These are phyloP conservation scores for Pimephales promelas DNA, from an alignment of 2,113 vertebrate genomes.

Conservation along the genomic window DNA sequence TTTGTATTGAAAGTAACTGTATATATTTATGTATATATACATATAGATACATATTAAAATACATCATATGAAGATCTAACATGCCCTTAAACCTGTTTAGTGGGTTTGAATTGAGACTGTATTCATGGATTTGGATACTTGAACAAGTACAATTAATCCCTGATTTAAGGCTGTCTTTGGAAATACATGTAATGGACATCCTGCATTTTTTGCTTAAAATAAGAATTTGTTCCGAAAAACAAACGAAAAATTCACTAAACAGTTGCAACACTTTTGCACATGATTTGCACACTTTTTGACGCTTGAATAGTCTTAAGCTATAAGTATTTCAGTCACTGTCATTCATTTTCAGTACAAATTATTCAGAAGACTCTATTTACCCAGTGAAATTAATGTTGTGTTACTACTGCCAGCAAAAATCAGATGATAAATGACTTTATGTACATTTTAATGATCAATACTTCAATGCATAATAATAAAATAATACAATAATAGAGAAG, in stretches of 20 bases:
- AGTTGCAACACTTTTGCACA: constrained; percentile 15
- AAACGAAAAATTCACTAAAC: constrained; percentile 1
- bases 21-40: constrained; percentile 65
- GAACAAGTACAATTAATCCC: constrained; percentile 42
- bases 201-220: constrained; percentile 15
- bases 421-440: neutral
- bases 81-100: constrained; percentile 58
- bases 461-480: neutral
- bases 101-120: constrained; percentile 56
- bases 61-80: constrained; percentile 65
- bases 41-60: constrained; percentile 71
- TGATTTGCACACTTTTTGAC: neutral
- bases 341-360: neutral
- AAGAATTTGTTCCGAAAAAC: neutral
- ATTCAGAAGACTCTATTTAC: neutral
- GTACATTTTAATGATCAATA: neutral
- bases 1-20: constrained; percentile 70
- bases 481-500: neutral
- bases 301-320: neutral
- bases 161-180: constrained; percentile 54
- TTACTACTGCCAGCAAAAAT: neutral
- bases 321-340: neutral
- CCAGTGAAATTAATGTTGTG: neutral
- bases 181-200: constrained; percentile 57
- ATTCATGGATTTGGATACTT: constrained; percentile 51